A percentile compares a stretch with the other conserved stretches of the same genome.
These are phyloP conservation scores for Drosophila picticornis DNA, from an alignment of 2,888 invertebrate species.

Conservation along the genomic window DNA sequence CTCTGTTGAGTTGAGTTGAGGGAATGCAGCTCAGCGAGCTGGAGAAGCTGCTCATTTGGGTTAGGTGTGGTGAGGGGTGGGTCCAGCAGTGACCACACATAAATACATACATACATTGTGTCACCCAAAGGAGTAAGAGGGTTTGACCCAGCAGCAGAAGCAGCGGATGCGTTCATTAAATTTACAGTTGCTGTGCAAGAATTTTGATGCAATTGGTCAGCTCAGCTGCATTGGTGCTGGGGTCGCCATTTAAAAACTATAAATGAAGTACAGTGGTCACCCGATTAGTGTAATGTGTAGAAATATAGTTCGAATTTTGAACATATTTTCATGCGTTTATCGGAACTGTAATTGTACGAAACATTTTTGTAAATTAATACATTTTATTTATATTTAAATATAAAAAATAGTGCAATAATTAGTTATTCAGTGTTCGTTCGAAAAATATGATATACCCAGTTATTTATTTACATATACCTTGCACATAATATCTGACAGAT, in stretches of 20 bases:
- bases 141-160: conserved; percentile 47
- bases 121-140: conserved; percentile 32
- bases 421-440: background rate
- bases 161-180: conserved; percentile 71
- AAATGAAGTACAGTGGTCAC: conserved; percentile 1
- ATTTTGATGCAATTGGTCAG: conserved; percentile 53
- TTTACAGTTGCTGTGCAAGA: conserved; percentile 66
- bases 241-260: conserved; percentile 17
- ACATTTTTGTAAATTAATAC: background rate
- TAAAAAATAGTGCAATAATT: background rate
- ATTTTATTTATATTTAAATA: background rate
- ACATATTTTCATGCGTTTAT: background rate
- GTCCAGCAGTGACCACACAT: conserved; percentile 13
- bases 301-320: background rate
- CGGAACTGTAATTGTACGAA: background rate
- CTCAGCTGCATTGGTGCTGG: conserved; percentile 10
- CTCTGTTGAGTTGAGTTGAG: conserved; percentile 1
- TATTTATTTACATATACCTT: background rate
- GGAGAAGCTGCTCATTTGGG: conserved; percentile 2
- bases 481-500: background rate
- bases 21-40: conserved; percentile 26
- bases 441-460: background rate
- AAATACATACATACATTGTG: conserved; percentile 23
- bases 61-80: background rate
- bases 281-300: background rate